A percentile compares a stretch with the other conserved stretches of the same genome.
phyloP scores from a whole-genome alignment of 2,888 invertebrate species.

The Acrobasis consociella region DNA sequence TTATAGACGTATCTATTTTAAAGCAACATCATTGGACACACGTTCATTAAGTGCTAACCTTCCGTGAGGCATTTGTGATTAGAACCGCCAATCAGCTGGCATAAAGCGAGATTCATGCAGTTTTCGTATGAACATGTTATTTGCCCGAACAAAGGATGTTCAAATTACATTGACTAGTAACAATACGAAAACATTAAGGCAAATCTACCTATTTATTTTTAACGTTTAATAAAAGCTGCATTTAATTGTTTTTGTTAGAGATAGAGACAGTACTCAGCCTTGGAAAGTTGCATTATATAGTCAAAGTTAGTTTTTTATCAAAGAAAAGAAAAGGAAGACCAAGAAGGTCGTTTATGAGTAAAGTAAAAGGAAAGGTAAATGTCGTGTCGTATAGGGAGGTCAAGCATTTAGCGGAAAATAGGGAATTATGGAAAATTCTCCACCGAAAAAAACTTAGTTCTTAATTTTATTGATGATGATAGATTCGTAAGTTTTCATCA shows the following conservation, averaged over 20 bases:
- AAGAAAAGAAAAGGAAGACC: no score
- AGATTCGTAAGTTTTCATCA: no score
- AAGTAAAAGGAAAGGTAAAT: no score
- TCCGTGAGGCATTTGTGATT: slow-evolving; percentile 37
- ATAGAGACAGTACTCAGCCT: no score
- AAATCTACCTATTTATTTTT: neutral
- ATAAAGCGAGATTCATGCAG: slow-evolving; percentile 21
- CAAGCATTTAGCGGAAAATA: no score
- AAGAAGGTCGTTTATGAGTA: no score
- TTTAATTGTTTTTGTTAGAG: neutral
- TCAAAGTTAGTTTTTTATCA: no score
- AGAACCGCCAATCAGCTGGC: slow-evolving; percentile 37
- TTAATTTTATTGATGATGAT: no score
- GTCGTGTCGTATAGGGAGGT: no score
- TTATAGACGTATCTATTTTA: neutral
- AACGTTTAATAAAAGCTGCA: neutral
- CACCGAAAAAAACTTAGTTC: no score
- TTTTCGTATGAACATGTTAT: slow-evolving; percentile 19
- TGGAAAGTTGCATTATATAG: no score
- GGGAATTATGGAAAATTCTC: no score
- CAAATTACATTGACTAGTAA: slow-evolving; percentile 10
- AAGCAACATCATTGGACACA: slow-evolving; percentile 2
- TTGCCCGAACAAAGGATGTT: slow-evolving; percentile 6
- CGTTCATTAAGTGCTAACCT: slow-evolving; percentile 30
- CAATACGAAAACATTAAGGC: neutral